A percentile compares a stretch with the other conserved stretches of the same genome.
phyloP scores from a whole-genome alignment of 2,888 invertebrate species.

The Cheilosia vulpina region DNA sequence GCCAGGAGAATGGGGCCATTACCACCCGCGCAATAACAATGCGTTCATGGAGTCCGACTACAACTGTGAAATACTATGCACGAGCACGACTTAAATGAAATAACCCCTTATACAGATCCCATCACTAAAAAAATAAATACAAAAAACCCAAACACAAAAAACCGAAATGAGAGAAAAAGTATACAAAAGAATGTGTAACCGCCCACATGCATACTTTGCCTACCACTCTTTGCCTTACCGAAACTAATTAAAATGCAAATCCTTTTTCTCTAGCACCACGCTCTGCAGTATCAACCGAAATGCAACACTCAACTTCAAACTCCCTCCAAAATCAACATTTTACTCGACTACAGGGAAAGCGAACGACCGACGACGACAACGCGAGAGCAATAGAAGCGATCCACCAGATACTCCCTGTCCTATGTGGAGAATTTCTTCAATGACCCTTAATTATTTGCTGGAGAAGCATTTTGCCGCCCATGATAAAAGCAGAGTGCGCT shows the following conservation, averaged over 20 bases:
- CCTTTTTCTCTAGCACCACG: slow-evolving; percentile 41
- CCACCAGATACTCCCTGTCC: slow-evolving; percentile 37
- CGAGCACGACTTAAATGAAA: slow-evolving; percentile 55
- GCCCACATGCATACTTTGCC: slow-evolving; percentile 22
- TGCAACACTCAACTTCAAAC: slow-evolving; percentile 48
- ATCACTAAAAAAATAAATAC: slow-evolving; percentile 21
- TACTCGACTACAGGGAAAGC: slow-evolving; percentile 30
- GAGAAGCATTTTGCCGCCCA: slow-evolving; percentile 46
- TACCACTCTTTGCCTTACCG: slow-evolving; percentile 27
- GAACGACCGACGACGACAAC: not conserved
- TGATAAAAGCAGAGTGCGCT: slow-evolving; percentile 31
- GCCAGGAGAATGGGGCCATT: slow-evolving; percentile 39
- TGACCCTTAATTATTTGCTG: slow-evolving; percentile 73
- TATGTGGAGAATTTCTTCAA: slow-evolving; percentile 42
- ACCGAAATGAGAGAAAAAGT: slow-evolving; percentile 25
- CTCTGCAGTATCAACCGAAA: slow-evolving; percentile 23
- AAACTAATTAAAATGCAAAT: slow-evolving; percentile 73
- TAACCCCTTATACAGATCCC: slow-evolving; percentile 38
- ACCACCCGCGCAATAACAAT: slow-evolving; percentile 46
- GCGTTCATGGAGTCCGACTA: slow-evolving; percentile 53
- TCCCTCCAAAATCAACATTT: slow-evolving; percentile 49
- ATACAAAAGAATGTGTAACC: slow-evolving; percentile 67
- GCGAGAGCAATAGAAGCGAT: slow-evolving; percentile 25
- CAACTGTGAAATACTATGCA: slow-evolving; percentile 51
- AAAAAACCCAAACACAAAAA: slow-evolving; percentile 4